Percentiles rank a stretch among this genome's conserved stretches.
Conservation (phyloP, 2,113 vertebrate species). For the Thryonomys swinderianus region DNA sequence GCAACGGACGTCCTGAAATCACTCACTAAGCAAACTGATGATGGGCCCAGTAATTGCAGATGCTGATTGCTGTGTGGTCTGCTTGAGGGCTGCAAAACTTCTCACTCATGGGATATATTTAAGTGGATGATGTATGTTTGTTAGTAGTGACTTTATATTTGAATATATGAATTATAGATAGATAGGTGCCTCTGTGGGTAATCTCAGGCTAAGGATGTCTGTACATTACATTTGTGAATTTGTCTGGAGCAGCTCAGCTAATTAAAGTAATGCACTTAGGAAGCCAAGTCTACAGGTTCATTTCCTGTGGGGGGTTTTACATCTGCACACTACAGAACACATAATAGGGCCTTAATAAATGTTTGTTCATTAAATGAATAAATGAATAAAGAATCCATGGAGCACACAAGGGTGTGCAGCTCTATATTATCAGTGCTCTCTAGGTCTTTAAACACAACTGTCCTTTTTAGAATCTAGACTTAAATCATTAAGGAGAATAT, state of each 20-base stretch:
- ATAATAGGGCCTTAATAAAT: constrained; percentile 55
- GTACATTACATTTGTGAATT: constrained; percentile 58
- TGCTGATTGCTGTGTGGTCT: not conserved
- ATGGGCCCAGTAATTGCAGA: constrained; percentile 28
- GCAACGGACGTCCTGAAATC: not conserved
- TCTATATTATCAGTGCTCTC: not conserved
- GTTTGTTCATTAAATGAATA: constrained; percentile 50
- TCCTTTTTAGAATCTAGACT: not conserved
- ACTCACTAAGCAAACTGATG: constrained; percentile 3
- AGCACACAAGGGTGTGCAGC: not conserved
- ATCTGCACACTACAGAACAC: not conserved
- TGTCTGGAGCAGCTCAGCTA: constrained; percentile 40
- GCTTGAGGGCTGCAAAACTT: not conserved
- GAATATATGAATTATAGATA: constrained; percentile 65
- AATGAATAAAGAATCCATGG: not conserved
- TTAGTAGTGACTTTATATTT: constrained; percentile 57
- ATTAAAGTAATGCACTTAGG: constrained; percentile 63
- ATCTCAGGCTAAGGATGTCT: constrained; percentile 43
- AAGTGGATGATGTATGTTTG: constrained; percentile 48
- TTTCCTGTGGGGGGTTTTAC: constrained; percentile 58
- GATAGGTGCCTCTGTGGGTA: constrained; percentile 30
- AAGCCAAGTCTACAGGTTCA: constrained; percentile 36
- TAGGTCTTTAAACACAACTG: not conserved
- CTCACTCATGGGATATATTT: constrained; percentile 29
- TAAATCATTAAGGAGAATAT: not conserved